Base-by-base conservation (phyloP, 2,888 invertebrate genomes). In the Volucella inanis region DNA sequence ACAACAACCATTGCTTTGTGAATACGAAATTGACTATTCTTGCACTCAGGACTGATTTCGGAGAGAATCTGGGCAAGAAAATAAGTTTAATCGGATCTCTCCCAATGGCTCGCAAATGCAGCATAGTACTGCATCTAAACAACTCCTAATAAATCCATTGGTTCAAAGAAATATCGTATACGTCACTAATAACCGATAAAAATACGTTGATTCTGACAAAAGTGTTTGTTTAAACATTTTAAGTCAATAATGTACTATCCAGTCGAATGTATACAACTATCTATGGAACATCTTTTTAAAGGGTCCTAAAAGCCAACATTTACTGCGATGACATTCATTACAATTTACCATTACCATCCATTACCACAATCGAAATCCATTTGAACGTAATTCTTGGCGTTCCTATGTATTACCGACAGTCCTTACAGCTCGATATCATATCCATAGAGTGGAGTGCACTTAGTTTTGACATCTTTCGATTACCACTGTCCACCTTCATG, bases 401-500 rank as follows among this genome's bases (percentile, higher is more conserved):
- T 10, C 8, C 18, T 14, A n/a, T n/a, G n/a, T n/a, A 41, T 8
- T 38, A 49, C 43, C 15, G 14, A 8, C 47, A 50, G 45, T 47
- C 47, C 47, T 31, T 43, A n/a, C 47, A 11, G 18, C 50, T 6
- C 61, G 59, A 57, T 77, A 85, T 81, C 81, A 80, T 68, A 72
- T 31, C 31, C 31, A 6, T 31, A 31, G 31, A 31, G 6, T 31
- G 31, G 68, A 72, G 67, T 85, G 85, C 85, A 85, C 85, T 85
- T 85, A 85, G 81, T 80, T 85, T 81, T 77, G 85, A 80, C 85
- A 68, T 80, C 54, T 68, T 70, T 49, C 76, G 76, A 81, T 81
- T 76, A 77, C 65, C 55, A 47, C 47, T 85, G 77, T 85, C 85
- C 85, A 81, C 76, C 81, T 81, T 81, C 77, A 81, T 85, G 85